These are phyloP conservation scores for Cairina moschata DNA, from an alignment of 2,113 vertebrate species.

Conservation along the genomic window DNA sequence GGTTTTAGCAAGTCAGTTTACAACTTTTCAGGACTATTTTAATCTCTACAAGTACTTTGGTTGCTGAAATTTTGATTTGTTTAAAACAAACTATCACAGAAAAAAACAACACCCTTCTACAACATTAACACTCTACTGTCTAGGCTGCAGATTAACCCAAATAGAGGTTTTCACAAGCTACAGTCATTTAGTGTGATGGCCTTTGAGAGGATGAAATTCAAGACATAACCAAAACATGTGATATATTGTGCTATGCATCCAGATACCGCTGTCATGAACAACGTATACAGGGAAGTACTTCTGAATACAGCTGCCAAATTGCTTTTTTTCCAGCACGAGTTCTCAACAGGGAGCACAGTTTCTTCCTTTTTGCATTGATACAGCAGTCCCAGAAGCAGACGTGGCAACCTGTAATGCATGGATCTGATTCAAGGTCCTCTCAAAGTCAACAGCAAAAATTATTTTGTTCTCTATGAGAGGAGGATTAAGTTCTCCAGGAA, in stretches of 20 bases:
- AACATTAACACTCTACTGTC: not conserved
- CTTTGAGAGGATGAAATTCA: not conserved
- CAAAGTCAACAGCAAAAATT: not conserved
- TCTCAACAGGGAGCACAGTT: not conserved
- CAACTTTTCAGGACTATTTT: not conserved
- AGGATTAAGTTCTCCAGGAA: not conserved
- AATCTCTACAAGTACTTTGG: not conserved
- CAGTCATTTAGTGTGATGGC: not conserved
- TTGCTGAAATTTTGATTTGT: not conserved
- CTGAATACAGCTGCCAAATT: not conserved
- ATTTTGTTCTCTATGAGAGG: not conserved
- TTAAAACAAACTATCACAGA: not conserved
- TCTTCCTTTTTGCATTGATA: not conserved
- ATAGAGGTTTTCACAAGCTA: not conserved
- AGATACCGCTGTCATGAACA: not conserved
- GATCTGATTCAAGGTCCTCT: not conserved
- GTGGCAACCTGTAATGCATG: not conserved
- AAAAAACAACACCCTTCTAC: not conserved
- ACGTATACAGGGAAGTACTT: not conserved
- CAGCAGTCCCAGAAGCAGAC: not conserved
- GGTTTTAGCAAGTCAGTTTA: not conserved
- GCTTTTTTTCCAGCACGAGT: not conserved
- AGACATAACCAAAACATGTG: slow-evolving; percentile 8
- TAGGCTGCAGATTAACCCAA: not conserved
- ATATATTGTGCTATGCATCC: not conserved